Base-by-base conservation (phyloP, 2,797 vertebrate species). In the Takifugu ocellatus region DNA sequence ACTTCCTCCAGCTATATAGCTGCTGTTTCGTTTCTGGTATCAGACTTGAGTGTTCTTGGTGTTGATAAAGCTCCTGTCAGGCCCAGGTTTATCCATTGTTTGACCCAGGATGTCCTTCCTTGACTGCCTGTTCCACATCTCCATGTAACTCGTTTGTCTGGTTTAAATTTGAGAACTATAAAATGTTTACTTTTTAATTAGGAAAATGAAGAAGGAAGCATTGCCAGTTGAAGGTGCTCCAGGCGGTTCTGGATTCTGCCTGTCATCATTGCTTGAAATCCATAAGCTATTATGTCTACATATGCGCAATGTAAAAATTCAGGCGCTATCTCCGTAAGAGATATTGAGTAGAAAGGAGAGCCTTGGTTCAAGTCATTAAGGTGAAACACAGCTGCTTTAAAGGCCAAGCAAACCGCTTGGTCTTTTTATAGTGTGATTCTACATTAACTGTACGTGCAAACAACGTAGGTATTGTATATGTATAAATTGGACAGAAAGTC, bases 271-370 rank as follows among this genome's bases (percentile, higher is more conserved):
- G 45, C 33, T 65, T 74, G 29, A 76, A 66, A 62, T 49, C 39
- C 8, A 52, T 66, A 51, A 66, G 63, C 55, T 68, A 54, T 47
- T 72, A 51, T 66, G 44, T 36, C 7, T 48, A 57, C 7, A 44
- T 53, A 26, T 74, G 60, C 79, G 74, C 68, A 85, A 64, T 73
- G 24, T 66, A 56, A 59, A 6, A 25, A 15, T 52, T 46, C 54
- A 49, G 15, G 25, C 53, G 33, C 59, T 49, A 26, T 72, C 5
- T 48, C n/a, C 45, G 8, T 5, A 2, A 25, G 43, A 16, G 43
- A 9, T 3, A 29, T 29, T 29, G 4, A 44, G 43, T 44, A 16
- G n/a, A 44, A n/a, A 16, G 3, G n/a, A 17, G 15, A 17, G 43
- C 43, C 43, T n/a, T 44, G 43, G 8, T 44, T 17, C 43, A 17